Base-by-base conservation (phyloP, 2,113 vertebrate species). In the Saguinus midas region DNA sequence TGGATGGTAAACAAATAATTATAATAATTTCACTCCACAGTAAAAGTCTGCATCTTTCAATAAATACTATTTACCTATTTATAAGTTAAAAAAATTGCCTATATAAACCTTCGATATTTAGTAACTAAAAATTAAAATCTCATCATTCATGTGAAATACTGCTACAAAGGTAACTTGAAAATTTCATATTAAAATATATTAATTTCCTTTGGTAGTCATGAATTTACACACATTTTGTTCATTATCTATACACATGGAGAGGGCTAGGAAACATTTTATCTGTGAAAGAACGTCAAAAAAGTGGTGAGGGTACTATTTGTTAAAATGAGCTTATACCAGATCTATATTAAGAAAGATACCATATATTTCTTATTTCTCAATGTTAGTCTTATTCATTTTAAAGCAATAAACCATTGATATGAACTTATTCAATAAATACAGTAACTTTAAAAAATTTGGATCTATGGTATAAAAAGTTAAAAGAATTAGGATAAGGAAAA, bases 1-100 rank as follows among this genome's bases (percentile, higher is more conserved):
- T 99, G 97, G 82, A 98, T 97, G 48, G 89, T 75, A 98, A 48
- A 97, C 9, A 97, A 95, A 96, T 0, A 5, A 89, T 95, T 5
- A 86, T 18, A 95, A 95, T 68, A 93, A 96, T 92, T 92, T 64
- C 61, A 93, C 10, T 73, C 50, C 1, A 91, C 1, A 94, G 17
- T 43, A 68, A 81, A 97, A 82, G 76, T 40, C 88, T 89, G 84
- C 8, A 91, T 82, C 37, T 90, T 97, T 87, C 20, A 93, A 37
- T 35, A 76, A 66, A 61, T 37, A 93, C 83, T 84, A 72, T 76
- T 96, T 29, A 91, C 3, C 84, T 78, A 32, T 29, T 93, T 17
- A 91, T 40, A 73, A 94, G 12, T 68, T 43, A 78, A 97, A 52
- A 91, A 73, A 92, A 96, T 55, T 0, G 55, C 55, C 58, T 25